These are phyloP conservation scores for Hesperophylax magnus DNA, from an alignment of 1,140 invertebrate genomes.

Conservation along the genomic window DNA sequence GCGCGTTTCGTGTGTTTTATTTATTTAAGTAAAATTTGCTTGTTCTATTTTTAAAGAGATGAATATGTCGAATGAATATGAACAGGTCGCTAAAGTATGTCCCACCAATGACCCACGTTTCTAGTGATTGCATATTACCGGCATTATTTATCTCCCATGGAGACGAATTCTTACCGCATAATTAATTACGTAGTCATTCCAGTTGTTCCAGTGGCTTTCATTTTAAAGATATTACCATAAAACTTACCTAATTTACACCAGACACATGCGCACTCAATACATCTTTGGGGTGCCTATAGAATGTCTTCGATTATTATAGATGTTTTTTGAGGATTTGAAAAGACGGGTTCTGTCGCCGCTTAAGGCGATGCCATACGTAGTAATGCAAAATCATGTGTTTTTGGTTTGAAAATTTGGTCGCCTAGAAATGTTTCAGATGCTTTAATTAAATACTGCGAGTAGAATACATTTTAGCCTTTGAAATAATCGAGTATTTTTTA, in stretches of 20 bases:
- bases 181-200: conserved; percentile 53
- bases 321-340: not conserved
- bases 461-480: too few species aligned
- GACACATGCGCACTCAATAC: conserved; percentile 31
- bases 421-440: too few species aligned
- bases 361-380: too few species aligned
- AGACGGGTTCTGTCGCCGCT: conserved; percentile 8
- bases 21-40: too few species aligned
- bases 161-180: conserved; percentile 28
- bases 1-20: too few species aligned
- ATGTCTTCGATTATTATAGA: not conserved
- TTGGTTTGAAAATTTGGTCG: too few species aligned
- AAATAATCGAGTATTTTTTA: too few species aligned
- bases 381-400: too few species aligned
- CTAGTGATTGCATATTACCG: conserved; percentile 1
- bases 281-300: conserved; percentile 1
- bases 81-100: too few species aligned
- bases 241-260: conserved; percentile 55
- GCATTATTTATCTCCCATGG: conserved; percentile 35
- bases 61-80: too few species aligned
- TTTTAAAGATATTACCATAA: conserved; percentile 56
- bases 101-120: conserved; percentile 1
- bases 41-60: too few species aligned
- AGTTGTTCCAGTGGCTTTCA: conserved; percentile 55
- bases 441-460: too few species aligned